Evolutionary conservation across 2,113 vertebrate species (phyloP).

Genomic region (Oenanthe oenanthe): DNA sequence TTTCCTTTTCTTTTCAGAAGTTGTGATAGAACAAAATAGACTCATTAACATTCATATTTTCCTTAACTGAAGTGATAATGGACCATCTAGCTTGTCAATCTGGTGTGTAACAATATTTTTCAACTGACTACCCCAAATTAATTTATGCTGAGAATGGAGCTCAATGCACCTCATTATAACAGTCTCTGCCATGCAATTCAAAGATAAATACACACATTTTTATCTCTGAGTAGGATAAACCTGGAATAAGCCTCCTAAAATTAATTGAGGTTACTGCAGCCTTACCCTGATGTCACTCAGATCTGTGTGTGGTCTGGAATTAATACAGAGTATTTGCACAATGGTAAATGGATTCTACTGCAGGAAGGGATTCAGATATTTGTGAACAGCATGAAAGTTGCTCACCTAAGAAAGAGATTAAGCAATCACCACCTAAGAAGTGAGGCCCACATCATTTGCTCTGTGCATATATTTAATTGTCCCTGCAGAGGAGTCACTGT

Average conservation of each 20-base stretch:
- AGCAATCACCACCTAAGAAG: not conserved
- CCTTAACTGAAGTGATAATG: not conserved
- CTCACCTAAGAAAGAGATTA: not conserved
- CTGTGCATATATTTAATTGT: not conserved
- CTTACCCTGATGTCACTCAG: not conserved
- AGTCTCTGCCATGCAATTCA: not conserved
- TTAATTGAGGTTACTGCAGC: slow-evolving; percentile 28
- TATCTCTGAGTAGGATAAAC: not conserved
- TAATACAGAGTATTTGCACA: not conserved
- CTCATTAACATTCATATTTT: not conserved
- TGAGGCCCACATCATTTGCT: not conserved
- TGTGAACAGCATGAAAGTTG: not conserved
- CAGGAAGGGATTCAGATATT: not conserved
- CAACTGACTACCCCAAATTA: not conserved
- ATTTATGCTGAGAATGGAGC: not conserved
- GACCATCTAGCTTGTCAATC: not conserved
- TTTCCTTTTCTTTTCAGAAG: not conserved
- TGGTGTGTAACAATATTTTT: not conserved
- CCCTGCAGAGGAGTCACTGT: not conserved
- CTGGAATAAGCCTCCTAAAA: slow-evolving; percentile 13
- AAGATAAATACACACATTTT: slow-evolving; percentile 4
- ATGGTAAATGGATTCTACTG: not conserved
- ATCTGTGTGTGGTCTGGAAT: not conserved
- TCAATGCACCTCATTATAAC: not conserved
- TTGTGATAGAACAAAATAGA: not conserved